phyloP scores from a whole-genome alignment of 2,113 vertebrate genomes.

The Perca schrenkii region DNA sequence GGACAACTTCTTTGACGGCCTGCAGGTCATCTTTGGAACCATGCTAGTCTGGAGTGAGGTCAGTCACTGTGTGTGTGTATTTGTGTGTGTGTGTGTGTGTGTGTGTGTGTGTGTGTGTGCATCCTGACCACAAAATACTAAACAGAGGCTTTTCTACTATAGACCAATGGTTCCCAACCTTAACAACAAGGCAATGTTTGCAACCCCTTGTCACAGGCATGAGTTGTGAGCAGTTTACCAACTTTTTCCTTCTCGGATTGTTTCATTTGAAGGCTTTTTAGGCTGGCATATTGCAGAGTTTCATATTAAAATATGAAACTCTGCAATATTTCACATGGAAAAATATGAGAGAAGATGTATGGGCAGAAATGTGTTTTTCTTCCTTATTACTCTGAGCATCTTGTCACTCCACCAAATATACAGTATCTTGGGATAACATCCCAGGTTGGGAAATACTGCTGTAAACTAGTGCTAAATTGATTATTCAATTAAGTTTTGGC shows the following conservation, averaged over 20 bases:
- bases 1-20: slow-evolving; percentile 98
- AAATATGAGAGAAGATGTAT: no score
- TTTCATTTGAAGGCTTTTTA: not conserved
- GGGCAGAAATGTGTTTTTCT: not conserved
- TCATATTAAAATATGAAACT: not conserved
- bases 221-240: not conserved
- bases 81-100: not conserved
- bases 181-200: not conserved
- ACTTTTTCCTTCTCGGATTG: not conserved
- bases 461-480: not conserved
- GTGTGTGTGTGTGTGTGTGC: not conserved
- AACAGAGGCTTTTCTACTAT: not conserved
- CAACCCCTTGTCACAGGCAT: not conserved
- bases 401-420: not conserved
- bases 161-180: not conserved
- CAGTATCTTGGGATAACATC: not conserved
- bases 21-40: slow-evolving; percentile 99
- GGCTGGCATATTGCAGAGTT: no score
- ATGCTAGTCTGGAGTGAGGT: slow-evolving; percentile 99
- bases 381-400: not conserved
- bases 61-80: slow-evolving; percentile 66
- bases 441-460: not conserved
- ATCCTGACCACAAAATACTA: not conserved
- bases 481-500: not conserved
- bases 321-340: not conserved